Conservation (phyloP, 2,888 invertebrate species). For the Eudasyphora cyanicolor region DNA sequence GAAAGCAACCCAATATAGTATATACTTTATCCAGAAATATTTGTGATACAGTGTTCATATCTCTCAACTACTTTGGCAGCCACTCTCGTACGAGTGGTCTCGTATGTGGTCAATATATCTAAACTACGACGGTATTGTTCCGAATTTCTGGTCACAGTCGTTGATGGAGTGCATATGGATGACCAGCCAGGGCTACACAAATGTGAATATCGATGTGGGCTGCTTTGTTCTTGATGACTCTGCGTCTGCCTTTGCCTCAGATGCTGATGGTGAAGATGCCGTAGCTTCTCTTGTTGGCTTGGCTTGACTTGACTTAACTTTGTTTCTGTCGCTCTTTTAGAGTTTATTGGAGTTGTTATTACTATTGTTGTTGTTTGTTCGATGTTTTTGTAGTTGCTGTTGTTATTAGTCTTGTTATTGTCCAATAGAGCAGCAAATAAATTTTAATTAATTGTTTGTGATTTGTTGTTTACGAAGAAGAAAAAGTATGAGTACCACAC, state of each 20-base stretch:
- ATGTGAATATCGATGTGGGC: neutral
- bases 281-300: conserved; percentile 25
- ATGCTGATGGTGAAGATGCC: conserved; percentile 22
- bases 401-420: conserved; percentile 44
- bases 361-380: conserved; percentile 21
- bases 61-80: neutral
- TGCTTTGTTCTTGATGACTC: neutral
- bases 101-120: neutral
- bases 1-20: too few species aligned
- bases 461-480: conserved; percentile 47
- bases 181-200: neutral
- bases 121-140: conserved; percentile 37
- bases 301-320: too few species aligned
- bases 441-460: conserved; percentile 59
- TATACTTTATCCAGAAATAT: too few species aligned
- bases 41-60: too few species aligned
- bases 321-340: neutral
- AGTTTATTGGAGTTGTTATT: conserved; percentile 33
- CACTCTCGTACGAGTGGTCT: too few species aligned
- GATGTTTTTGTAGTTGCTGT: conserved; percentile 3
- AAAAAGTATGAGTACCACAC: too few species aligned
- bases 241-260: neutral
- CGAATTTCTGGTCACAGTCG: conserved; percentile 41
- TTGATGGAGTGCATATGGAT: conserved; percentile 39
- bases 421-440: conserved; percentile 58